These are phyloP conservation scores for Thera obeliscata DNA, from an alignment of 2,888 invertebrate genomes.

Conservation along the genomic window DNA sequence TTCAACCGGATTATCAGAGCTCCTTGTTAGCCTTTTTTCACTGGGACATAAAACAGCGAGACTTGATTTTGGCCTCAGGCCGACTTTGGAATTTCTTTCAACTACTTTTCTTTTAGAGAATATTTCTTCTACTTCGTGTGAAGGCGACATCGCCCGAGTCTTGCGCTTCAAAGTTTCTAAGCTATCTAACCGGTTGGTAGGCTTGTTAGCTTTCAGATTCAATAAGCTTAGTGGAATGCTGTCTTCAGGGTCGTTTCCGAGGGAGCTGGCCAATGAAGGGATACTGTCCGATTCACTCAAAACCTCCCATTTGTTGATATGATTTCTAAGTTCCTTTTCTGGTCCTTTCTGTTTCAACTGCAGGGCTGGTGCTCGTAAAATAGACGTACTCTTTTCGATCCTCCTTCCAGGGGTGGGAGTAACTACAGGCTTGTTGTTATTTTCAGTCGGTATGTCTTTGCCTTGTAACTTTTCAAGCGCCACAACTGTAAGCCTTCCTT, in stretches of 20 bases:
- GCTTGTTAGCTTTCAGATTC: constrained; percentile 70
- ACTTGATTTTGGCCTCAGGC: constrained; percentile 75
- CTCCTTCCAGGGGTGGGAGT: constrained; percentile 58
- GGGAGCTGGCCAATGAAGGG: constrained; percentile 78
- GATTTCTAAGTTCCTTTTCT: constrained; percentile 72
- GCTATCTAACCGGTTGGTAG: constrained; percentile 63
- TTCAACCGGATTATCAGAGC: constrained; percentile 68
- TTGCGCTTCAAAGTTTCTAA: constrained; percentile 81
- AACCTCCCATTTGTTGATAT: constrained; percentile 83
- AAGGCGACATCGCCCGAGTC: constrained; percentile 84
- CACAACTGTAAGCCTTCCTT: constrained; percentile 85
- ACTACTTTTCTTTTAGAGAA: constrained; percentile 74
- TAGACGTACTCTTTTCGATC: constrained; percentile 58
- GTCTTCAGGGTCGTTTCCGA: constrained; percentile 84
- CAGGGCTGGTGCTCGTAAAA: constrained; percentile 74
- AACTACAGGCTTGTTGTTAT: constrained; percentile 55
- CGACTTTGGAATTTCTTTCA: constrained; percentile 67
- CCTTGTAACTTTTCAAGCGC: constrained; percentile 86
- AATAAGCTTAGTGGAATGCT: constrained; percentile 82
- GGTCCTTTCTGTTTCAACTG: constrained; percentile 73
- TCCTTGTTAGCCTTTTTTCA: constrained; percentile 72
- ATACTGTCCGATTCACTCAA: constrained; percentile 86
- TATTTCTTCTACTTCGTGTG: constrained; percentile 84
- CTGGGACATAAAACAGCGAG: constrained; percentile 73
- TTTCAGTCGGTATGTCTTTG: constrained; percentile 63